These are phyloP conservation scores for Trogon surrucura DNA, from an alignment of 2,113 vertebrate species.

Conservation along the genomic window DNA sequence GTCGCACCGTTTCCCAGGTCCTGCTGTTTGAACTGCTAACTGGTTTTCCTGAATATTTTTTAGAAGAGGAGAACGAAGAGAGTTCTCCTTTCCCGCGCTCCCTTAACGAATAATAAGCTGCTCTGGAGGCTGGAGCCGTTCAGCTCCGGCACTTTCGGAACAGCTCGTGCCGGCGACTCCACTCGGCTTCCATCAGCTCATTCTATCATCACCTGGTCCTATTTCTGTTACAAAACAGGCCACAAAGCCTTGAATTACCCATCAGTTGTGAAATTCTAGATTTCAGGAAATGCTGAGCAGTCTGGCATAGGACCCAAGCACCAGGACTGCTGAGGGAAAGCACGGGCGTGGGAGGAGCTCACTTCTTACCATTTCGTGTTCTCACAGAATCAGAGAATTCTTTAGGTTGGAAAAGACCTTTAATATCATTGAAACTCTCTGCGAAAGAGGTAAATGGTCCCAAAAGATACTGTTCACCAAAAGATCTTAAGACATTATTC, in stretches of 20 bases:
- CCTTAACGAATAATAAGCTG: rapidly evolving
- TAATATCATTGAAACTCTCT: neutral
- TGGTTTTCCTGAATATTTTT: neutral
- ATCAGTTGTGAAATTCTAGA: rapidly evolving
- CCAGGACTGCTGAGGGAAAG: neutral
- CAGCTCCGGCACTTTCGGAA: neutral
- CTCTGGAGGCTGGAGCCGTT: neutral
- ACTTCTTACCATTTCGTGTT: rapidly evolving
- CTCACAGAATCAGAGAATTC: neutral
- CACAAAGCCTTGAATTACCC: neutral
- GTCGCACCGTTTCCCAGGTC: neutral
- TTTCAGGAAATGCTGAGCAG: neutral
- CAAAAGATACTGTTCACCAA: neutral
- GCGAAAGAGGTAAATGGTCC: neutral
- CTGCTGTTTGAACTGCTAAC: neutral
- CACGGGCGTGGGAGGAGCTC: rapidly evolving
- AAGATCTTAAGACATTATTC: neutral
- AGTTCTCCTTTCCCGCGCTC: neutral
- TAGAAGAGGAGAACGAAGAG: neutral
- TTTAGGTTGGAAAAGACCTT: neutral
- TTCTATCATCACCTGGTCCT: rapidly evolving
- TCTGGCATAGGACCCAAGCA: neutral
- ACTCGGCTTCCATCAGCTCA: neutral
- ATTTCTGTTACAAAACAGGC: rapidly evolving
- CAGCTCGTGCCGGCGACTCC: neutral